phyloP scores from a whole-genome alignment of 1,140 invertebrate genomes.

The Vollenhovia emeryi region DNA sequence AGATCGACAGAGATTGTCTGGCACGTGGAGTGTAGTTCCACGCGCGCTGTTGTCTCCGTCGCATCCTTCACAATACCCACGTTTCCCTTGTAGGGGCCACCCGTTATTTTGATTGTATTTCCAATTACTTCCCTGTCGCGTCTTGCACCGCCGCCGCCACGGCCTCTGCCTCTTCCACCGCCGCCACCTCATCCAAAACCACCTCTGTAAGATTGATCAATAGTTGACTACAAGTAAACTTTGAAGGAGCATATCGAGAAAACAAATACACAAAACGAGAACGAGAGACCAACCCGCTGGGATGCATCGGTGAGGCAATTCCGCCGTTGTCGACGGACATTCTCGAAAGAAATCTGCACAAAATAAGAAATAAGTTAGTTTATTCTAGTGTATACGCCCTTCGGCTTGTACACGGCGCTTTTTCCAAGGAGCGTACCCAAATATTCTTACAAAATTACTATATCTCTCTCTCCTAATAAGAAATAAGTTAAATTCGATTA shows the following conservation, averaged over 20 bases:
- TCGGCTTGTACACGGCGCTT: too few species aligned
- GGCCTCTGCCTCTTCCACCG: conserved; percentile 87
- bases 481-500: too few species aligned
- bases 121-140: conserved; percentile 97
- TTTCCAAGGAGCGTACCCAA: too few species aligned
- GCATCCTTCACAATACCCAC: conserved; percentile 97
- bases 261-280: not conserved
- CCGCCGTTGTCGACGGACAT: conserved; percentile 98
- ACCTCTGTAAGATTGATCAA: conserved; percentile 83
- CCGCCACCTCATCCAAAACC: conserved; percentile 85
- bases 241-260: not conserved
- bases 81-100: conserved; percentile 96
- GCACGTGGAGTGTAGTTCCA: conserved; percentile 98
- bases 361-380: too few species aligned
- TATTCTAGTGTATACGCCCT: too few species aligned
- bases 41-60: conserved; percentile 96
- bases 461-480: too few species aligned
- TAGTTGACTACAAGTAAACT: not conserved
- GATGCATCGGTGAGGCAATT: conserved; percentile 94
- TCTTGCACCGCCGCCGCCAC: conserved; percentile 89
- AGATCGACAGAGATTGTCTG: conserved; percentile 99
- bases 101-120: conserved; percentile 98
- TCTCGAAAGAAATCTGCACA: conserved; percentile 92
- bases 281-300: conserved; percentile 86
- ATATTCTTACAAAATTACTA: too few species aligned